phyloP scores from a whole-genome alignment of 2,113 vertebrate genomes.

The Paralichthys olivaceus region DNA sequence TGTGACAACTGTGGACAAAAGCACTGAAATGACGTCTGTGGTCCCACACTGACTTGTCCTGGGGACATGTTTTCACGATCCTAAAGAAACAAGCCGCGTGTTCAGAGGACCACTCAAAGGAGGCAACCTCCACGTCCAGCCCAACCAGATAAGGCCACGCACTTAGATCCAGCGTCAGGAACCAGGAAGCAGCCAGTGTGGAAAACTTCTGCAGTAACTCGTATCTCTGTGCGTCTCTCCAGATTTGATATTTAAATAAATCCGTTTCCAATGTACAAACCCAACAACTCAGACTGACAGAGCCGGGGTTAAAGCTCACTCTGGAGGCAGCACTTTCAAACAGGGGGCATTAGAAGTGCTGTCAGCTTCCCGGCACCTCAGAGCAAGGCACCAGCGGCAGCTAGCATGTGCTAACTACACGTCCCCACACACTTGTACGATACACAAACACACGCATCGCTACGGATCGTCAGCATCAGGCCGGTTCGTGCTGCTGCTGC shows the following conservation, averaged over 20 bases:
- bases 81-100: not conserved
- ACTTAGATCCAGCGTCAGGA: slow-evolving; percentile 56
- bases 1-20: not conserved
- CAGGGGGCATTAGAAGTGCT: not conserved
- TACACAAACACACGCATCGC: not conserved
- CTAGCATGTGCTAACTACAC: not conserved
- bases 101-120: not conserved
- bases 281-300: not conserved
- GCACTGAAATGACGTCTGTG: not conserved
- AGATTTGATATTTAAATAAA: not conserved
- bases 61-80: not conserved
- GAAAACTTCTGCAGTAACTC: slow-evolving; percentile 32
- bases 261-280: not conserved
- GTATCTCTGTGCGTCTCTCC: not conserved
- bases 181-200: slow-evolving; percentile 64
- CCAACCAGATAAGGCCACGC: slow-evolving; percentile 79
- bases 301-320: slow-evolving; percentile 3
- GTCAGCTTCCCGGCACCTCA: not conserved
- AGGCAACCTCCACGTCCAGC: slow-evolving; percentile 35
- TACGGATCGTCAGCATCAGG: not conserved
- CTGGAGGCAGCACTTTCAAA: not conserved
- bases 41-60: not conserved
- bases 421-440: not conserved
- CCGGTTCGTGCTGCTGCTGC: slow-evolving; percentile 34
- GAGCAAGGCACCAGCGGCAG: not conserved